Conservation (phyloP, 2,797 vertebrate genomes). For the Mus spretus region DNA sequence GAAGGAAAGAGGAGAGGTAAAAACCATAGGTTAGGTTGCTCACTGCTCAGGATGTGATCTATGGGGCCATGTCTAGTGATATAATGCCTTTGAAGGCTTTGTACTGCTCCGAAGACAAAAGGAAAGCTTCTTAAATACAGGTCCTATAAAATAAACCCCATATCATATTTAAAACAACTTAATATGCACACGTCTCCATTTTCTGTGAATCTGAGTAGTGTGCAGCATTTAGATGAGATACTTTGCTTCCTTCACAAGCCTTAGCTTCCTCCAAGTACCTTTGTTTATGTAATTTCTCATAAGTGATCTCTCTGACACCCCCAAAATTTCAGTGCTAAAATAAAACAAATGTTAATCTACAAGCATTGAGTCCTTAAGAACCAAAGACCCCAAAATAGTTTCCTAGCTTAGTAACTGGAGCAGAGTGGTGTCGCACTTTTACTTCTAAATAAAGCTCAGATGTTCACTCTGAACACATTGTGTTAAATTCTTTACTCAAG, state of each 20-base stretch:
- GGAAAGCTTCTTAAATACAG: neutral
- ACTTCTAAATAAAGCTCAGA: neutral
- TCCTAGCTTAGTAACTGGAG: neutral
- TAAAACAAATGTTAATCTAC: neutral
- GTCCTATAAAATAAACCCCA: neutral
- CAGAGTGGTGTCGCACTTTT: neutral
- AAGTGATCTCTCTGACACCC: neutral
- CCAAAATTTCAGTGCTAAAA: neutral
- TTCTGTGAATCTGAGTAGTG: neutral
- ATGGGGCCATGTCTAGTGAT: fast-evolving
- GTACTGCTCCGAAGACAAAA: neutral
- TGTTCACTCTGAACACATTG: neutral
- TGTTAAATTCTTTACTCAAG: neutral
- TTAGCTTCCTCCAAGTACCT: neutral
- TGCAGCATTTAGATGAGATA: too few species aligned
- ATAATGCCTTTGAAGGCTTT: neutral
- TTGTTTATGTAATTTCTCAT: neutral
- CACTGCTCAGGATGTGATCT: neutral
- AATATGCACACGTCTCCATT: neutral
- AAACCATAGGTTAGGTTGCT: neutral
- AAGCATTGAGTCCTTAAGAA: neutral
- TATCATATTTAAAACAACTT: neutral
- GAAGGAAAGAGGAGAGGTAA: neutral
- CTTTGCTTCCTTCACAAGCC: neutral
- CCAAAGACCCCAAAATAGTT: neutral